Percentiles rank a stretch among this genome's conserved stretches.
phyloP scores from a whole-genome alignment of 2,888 invertebrate genomes.

The Temnothorax ravouxi region DNA sequence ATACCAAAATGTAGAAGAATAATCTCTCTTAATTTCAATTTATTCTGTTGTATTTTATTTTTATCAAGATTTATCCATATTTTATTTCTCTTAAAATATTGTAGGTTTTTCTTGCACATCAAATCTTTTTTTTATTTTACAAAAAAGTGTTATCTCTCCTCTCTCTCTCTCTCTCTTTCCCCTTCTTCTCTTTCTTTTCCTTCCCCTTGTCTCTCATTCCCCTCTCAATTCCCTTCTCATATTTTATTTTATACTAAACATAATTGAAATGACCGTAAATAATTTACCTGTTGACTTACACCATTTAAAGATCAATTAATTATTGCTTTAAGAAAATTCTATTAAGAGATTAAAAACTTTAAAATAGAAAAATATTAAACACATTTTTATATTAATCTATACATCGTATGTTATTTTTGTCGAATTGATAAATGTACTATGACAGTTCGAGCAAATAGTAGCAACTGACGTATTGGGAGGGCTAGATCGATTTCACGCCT shows the following conservation, averaged over 20 bases:
- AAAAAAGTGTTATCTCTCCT: not conserved
- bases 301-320: no score
- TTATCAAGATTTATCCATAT: not conserved
- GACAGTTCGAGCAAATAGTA: not conserved
- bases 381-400: not conserved
- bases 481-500: constrained; percentile 7
- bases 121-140: not conserved
- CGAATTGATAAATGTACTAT: not conserved
- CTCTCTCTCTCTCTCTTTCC: no score
- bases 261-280: not conserved
- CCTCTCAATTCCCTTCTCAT: not conserved
- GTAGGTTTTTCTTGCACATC: not conserved
- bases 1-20: not conserved
- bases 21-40: not conserved
- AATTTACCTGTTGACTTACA: no score
- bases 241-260: constrained; percentile 1
- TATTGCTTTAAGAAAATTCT: no score
- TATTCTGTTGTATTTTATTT: not conserved
- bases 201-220: no score
- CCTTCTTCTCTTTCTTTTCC: no score
- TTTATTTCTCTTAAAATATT: not conserved
- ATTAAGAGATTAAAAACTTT: no score
- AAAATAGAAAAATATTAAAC: not conserved
- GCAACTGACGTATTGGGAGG: no score
- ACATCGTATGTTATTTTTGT: not conserved